A percentile compares a stretch with the other conserved stretches of the same genome.
Evolutionary conservation across 2,797 vertebrate genomes (phyloP).

Genomic region (Sebastiscus albofasciatus): DNA sequence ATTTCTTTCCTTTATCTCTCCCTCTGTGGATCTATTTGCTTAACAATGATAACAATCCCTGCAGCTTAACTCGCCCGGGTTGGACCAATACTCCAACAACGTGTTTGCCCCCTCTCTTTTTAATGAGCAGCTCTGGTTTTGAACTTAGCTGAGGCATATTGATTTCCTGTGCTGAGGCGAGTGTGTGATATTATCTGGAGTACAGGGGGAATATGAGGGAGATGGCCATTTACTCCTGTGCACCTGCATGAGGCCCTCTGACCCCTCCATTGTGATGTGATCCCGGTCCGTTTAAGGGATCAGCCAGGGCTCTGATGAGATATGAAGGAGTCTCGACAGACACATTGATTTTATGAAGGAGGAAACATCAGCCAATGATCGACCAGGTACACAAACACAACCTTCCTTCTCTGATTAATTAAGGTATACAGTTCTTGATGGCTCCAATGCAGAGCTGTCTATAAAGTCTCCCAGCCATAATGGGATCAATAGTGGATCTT

Average conservation of each 20-base stretch:
- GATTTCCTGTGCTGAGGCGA: slow-evolving; percentile 69
- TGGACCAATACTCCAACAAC: slow-evolving; percentile 43
- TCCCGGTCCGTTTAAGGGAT: slow-evolving; percentile 70
- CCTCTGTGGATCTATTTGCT: slow-evolving; percentile 71
- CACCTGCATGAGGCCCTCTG: slow-evolving; percentile 38
- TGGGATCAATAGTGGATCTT: slow-evolving; percentile 67
- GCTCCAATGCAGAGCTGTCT: slow-evolving; percentile 49
- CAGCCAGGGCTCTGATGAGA: slow-evolving; percentile 49
- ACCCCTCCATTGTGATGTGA: slow-evolving; percentile 67
- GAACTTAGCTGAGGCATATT: slow-evolving; percentile 71
- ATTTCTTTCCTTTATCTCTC: slow-evolving; percentile 48
- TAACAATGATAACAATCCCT: slow-evolving; percentile 73
- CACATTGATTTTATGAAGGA: slow-evolving; percentile 43
- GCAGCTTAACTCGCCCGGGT: slow-evolving; percentile 61
- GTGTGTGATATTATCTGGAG: slow-evolving; percentile 70
- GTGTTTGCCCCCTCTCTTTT: slow-evolving; percentile 59
- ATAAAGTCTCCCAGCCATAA: slow-evolving; percentile 48
- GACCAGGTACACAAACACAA: slow-evolving; percentile 24
- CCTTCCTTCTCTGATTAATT: slow-evolving; percentile 57
- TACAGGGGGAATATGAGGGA: slow-evolving; percentile 41
- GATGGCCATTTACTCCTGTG: slow-evolving; percentile 49
- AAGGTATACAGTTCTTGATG: slow-evolving; percentile 47
- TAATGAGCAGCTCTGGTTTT: slow-evolving; percentile 76
- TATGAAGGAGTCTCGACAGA: slow-evolving; percentile 43
- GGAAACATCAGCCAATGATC: slow-evolving; percentile 24